Base-by-base conservation (phyloP, 2,797 vertebrate species). In the Parauchenoglanis ngamensis region DNA sequence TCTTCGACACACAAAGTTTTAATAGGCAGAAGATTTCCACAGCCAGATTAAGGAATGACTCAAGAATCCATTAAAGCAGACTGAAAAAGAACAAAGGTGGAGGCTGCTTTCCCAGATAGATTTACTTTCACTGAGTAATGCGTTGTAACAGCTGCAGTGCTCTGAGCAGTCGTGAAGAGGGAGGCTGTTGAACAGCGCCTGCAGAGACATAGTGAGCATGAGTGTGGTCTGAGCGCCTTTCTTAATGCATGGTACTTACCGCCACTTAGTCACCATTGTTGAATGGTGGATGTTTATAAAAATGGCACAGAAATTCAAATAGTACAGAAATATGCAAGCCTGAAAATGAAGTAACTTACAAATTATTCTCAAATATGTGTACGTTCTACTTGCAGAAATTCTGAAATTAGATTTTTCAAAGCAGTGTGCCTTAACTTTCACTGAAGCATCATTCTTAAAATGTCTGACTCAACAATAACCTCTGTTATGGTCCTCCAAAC, bases 41-140 rank as follows among this genome's bases (percentile, higher is more conserved):
- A 67, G 70, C 83, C 63, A 84, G 90, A 91, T 90, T 90, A 91
- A 92, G 90, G 72, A 73, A 84, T 85, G 89, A 83, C 89, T 88
- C 87, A 79, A 84, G 92, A 92, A 91, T 92, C 90, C 91, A 90
- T 93, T 91, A 90, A 90, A 84, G 82, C 84, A 90, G 90, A 89
- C 83, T 90, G 90, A 88, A 78, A 54, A 90, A 92, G 90, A 94
- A 94, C 90, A 93, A 93, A 92, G 88, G 59, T 89, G 79, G 67
- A 68, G 84, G 70, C 86, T 88, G 87, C 83, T 93, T 94, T 94
- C 92, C 90, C 94, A 93, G 93, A 73, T 93, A 93, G 91, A 94
- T 94, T 92, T 70, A 87, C 91, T 94, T 94, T 94, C 93, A 93
- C 89, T 86, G 87, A 84, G 89, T 94, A 93, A 95, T 91, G 89